phyloP scores from a whole-genome alignment of 1,140 invertebrate genomes.

The Acyrthosiphon pisum region DNA sequence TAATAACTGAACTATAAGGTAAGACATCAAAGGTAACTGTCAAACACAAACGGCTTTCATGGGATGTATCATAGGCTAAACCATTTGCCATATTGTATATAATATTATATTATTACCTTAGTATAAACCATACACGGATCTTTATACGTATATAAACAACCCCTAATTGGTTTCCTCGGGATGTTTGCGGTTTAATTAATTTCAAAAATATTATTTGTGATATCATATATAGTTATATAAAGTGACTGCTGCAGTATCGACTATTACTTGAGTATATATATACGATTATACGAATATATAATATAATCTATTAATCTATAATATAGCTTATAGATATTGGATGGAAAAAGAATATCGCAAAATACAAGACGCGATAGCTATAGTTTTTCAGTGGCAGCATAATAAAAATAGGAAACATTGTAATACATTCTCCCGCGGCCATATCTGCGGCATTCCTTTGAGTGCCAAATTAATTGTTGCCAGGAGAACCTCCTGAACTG shows the following conservation, averaged over 20 bases:
- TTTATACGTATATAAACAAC: background rate
- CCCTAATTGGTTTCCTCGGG: background rate
- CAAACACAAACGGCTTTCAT: slow-evolving; percentile 7
- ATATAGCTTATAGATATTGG: background rate
- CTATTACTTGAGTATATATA: background rate
- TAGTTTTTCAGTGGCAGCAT: background rate
- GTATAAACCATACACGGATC: background rate
- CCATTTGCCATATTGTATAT: background rate
- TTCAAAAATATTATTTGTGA: background rate
- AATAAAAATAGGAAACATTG: background rate
- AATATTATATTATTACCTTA: background rate
- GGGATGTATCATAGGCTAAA: background rate
- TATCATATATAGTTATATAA: background rate
- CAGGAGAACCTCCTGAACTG: no score
- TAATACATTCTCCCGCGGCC: background rate
- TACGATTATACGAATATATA: no score
- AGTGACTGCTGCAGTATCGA: background rate
- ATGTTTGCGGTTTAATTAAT: background rate
- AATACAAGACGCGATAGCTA: background rate
- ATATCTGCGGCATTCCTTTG: background rate
- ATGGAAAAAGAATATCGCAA: background rate
- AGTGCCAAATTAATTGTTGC: no score
- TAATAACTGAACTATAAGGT: background rate
- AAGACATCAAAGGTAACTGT: background rate
- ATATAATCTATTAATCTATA: no score